phyloP scores from a whole-genome alignment of 2,888 invertebrate genomes.

The Netelia virgata region DNA sequence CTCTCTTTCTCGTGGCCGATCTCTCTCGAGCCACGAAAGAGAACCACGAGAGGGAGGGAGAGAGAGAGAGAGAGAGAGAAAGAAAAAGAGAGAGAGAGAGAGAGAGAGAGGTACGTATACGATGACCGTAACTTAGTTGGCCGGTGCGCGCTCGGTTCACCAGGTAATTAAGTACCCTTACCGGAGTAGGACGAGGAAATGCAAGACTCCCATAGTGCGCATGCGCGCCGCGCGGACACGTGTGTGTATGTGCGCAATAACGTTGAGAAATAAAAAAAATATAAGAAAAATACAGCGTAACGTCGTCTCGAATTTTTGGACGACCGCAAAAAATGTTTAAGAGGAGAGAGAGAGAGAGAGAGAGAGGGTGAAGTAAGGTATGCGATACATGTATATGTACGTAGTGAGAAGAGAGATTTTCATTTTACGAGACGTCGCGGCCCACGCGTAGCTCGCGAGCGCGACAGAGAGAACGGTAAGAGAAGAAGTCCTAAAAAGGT shows the following conservation, averaged over 20 bases:
- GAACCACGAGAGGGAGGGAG: no score
- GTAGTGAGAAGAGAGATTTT: not conserved
- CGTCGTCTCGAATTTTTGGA: conserved; percentile 18
- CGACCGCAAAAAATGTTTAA: conserved; percentile 9
- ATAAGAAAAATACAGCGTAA: not conserved
- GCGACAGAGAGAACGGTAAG: not conserved
- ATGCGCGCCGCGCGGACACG: not conserved
- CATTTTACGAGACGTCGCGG: conserved; percentile 16
- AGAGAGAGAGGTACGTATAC: conserved; percentile 10
- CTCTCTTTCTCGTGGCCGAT: not conserved
- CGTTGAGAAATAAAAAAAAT: conserved; percentile 9
- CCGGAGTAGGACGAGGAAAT: conserved; percentile 31
- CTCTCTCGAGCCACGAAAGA: conserved; percentile 15
- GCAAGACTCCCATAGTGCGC: conserved; percentile 25
- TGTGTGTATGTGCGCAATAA: conserved; percentile 23
- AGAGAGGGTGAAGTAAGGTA: no score
- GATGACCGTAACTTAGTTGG: conserved; percentile 59
- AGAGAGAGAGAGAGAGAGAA: no score
- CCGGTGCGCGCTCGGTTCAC: conserved; percentile 17
- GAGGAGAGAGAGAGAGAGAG: not conserved
- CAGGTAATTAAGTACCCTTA: conserved; percentile 63
- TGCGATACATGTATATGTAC: no score
- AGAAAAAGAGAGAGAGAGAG: no score
- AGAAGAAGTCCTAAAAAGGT: conserved; percentile 28
- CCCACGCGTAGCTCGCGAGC: conserved; percentile 5